phyloP scores from a whole-genome alignment of 2,888 invertebrate species.

The Trissolcus japonicus region DNA sequence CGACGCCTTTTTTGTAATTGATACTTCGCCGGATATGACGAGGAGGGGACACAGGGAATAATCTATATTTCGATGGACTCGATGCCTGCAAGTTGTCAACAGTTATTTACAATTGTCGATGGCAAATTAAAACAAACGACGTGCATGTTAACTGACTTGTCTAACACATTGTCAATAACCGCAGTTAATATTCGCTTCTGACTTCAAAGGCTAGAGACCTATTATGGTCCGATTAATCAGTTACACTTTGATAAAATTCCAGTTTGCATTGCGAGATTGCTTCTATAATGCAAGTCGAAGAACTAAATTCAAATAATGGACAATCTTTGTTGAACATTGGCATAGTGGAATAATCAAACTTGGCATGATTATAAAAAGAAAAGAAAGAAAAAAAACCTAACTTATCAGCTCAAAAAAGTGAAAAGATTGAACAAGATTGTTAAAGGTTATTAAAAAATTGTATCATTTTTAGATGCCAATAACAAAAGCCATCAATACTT shows the following conservation, averaged over 20 bases:
- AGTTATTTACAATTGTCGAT: not conserved
- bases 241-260: slow-evolving; percentile 11
- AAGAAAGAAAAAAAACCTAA: too few species aligned
- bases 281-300: slow-evolving; percentile 2
- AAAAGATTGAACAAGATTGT: too few species aligned
- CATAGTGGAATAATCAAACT: too few species aligned
- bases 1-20: slow-evolving; percentile 34
- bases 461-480: too few species aligned
- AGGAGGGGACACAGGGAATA: slow-evolving; percentile 11
- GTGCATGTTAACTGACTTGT: slow-evolving; percentile 3
- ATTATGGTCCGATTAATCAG: slow-evolving; percentile 32
- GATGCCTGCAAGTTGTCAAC: too few species aligned
- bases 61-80: slow-evolving; percentile 38
- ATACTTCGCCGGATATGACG: slow-evolving; percentile 24
- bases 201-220: slow-evolving; percentile 12
- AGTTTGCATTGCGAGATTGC: slow-evolving; percentile 10
- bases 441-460: too few species aligned
- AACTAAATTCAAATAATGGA: not conserved
- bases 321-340: too few species aligned
- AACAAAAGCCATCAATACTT: too few species aligned
- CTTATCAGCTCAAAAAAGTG: too few species aligned
- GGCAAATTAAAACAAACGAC: slow-evolving; percentile 39
- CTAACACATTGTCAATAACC: slow-evolving; percentile 9
- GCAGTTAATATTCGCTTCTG: slow-evolving; percentile 11
- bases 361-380: too few species aligned